Evolutionary conservation across 2,888 invertebrate species (phyloP), one percentile per base, ranked within the genome.

Genomic region (Nephrocerus scutellatus): DNA sequence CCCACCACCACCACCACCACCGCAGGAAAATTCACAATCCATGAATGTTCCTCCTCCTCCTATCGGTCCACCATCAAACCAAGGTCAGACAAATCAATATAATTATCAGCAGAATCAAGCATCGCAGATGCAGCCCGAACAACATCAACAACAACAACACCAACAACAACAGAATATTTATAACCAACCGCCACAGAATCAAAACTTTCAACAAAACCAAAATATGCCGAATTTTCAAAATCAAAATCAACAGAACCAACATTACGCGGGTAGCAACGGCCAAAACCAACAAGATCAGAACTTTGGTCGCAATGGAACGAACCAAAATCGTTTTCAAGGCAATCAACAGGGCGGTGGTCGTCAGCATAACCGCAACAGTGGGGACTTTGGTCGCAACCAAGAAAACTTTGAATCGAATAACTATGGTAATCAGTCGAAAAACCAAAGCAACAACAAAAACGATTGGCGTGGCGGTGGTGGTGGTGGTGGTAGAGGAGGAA

Each of bases 1-100:
- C 5, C 62, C 60, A 18, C 60, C 60, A 18, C 56, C 56, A 10
- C 53, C 50, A 13, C 45, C 51, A 13, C 47, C 49, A 8, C 41
- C 42, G 10, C 18, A 10, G 3, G 26, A 35, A 4, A 14, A 12
- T 8, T 8, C 18, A 8, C 13, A 7, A 14, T 1, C n/a, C 5
- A 6, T 10, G 5, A 15, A 20, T 3, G 3, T 16, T 14, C 6
- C 18, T 9, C 5, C 9, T 8, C 15, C 8, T 3, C 18, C 15
- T 8, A 30, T n/a, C 4, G 16, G 13, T n/a, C 30, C 23, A 12
- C 13, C 23, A 15, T 18, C 30, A 14, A 32, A 32, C 23, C 15
- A 22, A 29, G 29, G 15, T 9, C 16, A 6, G 25, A 13, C 30
- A 23, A 31, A 22, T 13, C 38, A 39, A 32, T 14, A 18, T 12